Evolutionary conservation across 2,797 vertebrate genomes (phyloP).

Genomic region (Melanotaenia parkinsoni): DNA sequence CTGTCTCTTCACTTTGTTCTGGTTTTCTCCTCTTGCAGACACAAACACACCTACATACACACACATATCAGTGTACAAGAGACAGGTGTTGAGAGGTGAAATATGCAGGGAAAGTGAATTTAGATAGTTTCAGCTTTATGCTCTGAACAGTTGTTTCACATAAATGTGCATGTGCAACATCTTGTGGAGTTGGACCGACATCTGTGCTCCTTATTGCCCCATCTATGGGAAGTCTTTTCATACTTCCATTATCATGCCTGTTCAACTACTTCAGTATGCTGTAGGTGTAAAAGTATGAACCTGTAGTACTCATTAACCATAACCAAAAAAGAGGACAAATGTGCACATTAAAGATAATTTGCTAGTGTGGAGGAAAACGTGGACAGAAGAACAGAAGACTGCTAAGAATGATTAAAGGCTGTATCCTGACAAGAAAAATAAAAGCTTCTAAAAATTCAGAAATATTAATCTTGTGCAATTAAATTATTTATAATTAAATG

Average conservation of each 20-base stretch:
- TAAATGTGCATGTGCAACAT: not conserved
- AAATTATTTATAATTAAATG: no score
- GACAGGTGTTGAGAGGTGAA: constrained; percentile 57
- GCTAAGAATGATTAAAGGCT: not conserved
- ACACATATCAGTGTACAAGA: constrained; percentile 18
- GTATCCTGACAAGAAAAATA: not conserved
- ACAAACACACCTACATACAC: constrained; percentile 13
- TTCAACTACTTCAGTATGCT: not conserved
- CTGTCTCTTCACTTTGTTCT: constrained; percentile 5
- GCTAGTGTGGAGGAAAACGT: not conserved
- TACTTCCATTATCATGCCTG: not conserved
- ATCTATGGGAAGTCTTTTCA: constrained; percentile 1
- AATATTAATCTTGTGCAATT: not conserved
- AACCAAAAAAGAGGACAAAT: not conserved
- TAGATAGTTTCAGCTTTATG: constrained; percentile 35
- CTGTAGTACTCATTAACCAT: not conserved
- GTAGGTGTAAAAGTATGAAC: constrained; percentile 1
- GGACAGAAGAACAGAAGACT: not conserved
- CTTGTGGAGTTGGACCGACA: constrained; percentile 3
- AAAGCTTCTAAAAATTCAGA: not conserved
- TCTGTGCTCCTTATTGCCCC: constrained; percentile 1
- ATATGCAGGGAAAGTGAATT: constrained; percentile 33
- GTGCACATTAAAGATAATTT: not conserved
- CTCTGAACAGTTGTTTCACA: constrained; percentile 19
- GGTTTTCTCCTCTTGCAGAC: constrained; percentile 17